These are phyloP conservation scores for Cyphomyrus plagiostoma DNA, from an alignment of 2,113 vertebrate species.

Conservation along the genomic window DNA sequence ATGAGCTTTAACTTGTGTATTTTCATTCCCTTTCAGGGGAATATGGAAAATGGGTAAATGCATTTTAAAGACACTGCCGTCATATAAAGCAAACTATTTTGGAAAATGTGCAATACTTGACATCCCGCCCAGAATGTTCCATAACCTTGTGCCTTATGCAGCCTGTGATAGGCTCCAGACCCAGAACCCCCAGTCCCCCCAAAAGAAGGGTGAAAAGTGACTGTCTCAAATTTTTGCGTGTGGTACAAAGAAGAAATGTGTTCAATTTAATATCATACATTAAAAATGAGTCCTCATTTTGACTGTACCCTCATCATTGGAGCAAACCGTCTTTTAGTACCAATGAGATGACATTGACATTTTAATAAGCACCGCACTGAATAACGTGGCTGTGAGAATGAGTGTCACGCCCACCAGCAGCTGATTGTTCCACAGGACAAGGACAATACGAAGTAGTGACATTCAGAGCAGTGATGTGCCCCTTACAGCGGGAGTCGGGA, in stretches of 20 bases:
- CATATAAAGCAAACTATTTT: background rate
- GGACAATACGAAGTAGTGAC: constrained; percentile 51
- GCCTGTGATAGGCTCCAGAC: background rate
- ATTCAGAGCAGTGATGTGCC: constrained; percentile 37
- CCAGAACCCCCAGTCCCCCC: background rate
- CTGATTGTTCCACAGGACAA: constrained; percentile 52
- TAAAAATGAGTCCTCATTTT: constrained; percentile 32
- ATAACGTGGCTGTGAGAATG: constrained; percentile 52
- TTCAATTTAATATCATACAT: constrained; percentile 24
- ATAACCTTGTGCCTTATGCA: no score
- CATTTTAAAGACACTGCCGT: background rate
- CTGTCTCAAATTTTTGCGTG: background rate
- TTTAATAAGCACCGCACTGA: constrained; percentile 53
- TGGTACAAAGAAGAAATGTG: constrained; percentile 11
- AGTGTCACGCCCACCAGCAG: constrained; percentile 56
- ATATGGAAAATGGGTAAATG: background rate
- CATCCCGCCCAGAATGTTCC: background rate
- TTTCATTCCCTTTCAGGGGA: background rate
- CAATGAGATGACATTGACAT: constrained; percentile 24
- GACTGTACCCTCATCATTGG: constrained; percentile 22
- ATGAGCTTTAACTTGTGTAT: background rate
- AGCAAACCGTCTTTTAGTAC: constrained; percentile 9
- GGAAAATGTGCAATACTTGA: background rate
- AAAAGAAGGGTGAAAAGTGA: background rate
- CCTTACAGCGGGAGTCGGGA: constrained; percentile 41